Base-by-base conservation (phyloP, 2,888 invertebrate species). In the Phymatocera aterrima region DNA sequence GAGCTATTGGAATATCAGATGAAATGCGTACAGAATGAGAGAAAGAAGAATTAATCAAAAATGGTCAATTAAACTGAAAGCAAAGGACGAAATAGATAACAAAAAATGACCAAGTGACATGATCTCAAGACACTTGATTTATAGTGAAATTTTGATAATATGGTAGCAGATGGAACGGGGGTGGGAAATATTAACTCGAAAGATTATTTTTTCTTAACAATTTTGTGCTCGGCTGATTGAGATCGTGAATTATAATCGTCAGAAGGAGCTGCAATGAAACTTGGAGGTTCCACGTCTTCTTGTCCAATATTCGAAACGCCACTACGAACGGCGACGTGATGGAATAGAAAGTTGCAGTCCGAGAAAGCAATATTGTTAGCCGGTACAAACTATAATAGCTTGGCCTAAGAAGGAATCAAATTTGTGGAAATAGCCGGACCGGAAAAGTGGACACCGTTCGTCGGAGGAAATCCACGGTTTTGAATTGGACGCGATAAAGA, bases 391-490 rank as follows among this genome's bases (percentile, higher is more conserved):
- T 60, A 28, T 18, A 8, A 18, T 2, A 43, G 31, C 34, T 51
- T 48, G 51, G 48, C 51, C 48, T 72, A 48, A 72, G 51, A 51
- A n/a, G n/a, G n/a, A 72, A 72, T 72, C 31, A 18, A 18, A 24
- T 65, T 43, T 43, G 15, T 5, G 12, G 12, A 18, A 31, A n/a
- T 28, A 60, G 2, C 10, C 12, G 28, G 28, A 60, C 28, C 28
- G 28, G 60, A 28, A 28, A 28, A 18, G 51, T 51, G 12, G 12
- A n/a, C n/a, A 28, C 8, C 28, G 24, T 12, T 46, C 8, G 18
- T 64, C n/a, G 34, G 28, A 28, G 28, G 15, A 28, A 43, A 68
- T 68, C 46, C 15, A 28, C 15, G 28, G 46, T 18, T 43, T 5
- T 43, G 4, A 1, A 24, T 15, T 1, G 4, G 46, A 24, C 28